These are phyloP conservation scores for Leptonema lineaticorne DNA, from an alignment of 1,140 invertebrate species.

Conservation along the genomic window DNA sequence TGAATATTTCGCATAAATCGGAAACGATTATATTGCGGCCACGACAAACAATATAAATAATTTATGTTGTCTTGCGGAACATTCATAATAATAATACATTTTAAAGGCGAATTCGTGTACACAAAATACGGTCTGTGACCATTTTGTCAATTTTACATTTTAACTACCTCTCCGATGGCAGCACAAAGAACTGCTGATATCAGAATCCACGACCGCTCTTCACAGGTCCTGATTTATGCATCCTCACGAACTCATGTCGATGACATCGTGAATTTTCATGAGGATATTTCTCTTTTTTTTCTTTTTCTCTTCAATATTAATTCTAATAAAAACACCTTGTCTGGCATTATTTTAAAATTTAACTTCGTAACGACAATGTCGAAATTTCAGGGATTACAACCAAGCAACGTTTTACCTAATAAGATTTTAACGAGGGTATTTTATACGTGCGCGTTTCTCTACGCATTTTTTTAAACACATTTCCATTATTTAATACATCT, in stretches of 20 bases:
- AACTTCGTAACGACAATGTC: neutral
- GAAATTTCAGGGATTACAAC: neutral
- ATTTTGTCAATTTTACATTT: neutral
- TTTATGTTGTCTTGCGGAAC: no score
- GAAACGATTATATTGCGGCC: no score
- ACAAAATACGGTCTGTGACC: neutral
- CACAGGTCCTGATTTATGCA: neutral
- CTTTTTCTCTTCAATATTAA: neutral
- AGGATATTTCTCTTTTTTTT: conserved; percentile 8
- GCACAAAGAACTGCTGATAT: neutral
- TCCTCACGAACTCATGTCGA: conserved; percentile 4
- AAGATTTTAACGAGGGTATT: neutral
- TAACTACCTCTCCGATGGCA: neutral
- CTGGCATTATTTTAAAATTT: neutral
- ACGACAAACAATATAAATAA: no score
- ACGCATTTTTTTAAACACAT: neutral
- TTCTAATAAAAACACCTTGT: neutral
- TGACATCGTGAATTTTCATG: conserved; percentile 24
- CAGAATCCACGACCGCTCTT: neutral
- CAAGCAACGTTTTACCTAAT: neutral
- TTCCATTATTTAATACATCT: no score
- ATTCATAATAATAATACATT: no score
- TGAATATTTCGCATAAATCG: no score
- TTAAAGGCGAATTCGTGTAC: no score
- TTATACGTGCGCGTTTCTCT: neutral